phyloP scores from a whole-genome alignment of 2,888 invertebrate genomes.

The Amphipoea lucens region DNA sequence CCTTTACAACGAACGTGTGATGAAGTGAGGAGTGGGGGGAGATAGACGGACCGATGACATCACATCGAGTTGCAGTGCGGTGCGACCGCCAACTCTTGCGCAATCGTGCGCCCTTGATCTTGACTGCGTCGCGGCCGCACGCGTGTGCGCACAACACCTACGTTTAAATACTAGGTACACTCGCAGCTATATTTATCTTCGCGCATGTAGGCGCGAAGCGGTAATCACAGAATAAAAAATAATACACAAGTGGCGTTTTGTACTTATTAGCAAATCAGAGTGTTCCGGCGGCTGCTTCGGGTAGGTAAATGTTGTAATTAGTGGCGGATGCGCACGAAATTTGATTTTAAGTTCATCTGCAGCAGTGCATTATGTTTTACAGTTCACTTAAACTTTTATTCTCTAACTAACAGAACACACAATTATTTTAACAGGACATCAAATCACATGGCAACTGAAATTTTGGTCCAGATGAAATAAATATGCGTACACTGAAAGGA shows the following conservation, averaged over 20 bases:
- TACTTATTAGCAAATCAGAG: constrained; percentile 79
- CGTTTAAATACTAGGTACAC: constrained; percentile 79
- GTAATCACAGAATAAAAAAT: constrained; percentile 81
- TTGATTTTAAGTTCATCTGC: constrained; percentile 59
- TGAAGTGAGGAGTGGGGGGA: constrained; percentile 73
- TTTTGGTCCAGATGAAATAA: constrained; percentile 4
- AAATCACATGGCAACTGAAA: constrained; percentile 11
- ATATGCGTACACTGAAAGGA: constrained; percentile 19
- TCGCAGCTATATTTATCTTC: constrained; percentile 86
- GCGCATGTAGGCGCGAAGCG: constrained; percentile 85
- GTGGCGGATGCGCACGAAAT: constrained; percentile 65
- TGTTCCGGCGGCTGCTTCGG: constrained; percentile 78
- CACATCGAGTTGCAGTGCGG: constrained; percentile 86
- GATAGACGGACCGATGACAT: constrained; percentile 87
- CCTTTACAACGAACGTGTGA: constrained; percentile 79
- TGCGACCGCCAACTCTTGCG: constrained; percentile 89
- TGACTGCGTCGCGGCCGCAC: constrained; percentile 89
- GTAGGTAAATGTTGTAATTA: constrained; percentile 74
- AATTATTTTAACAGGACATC: not conserved
- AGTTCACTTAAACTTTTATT: constrained; percentile 3
- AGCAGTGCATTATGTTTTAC: constrained; percentile 36
- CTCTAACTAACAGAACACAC: constrained; percentile 5
- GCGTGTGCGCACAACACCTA: constrained; percentile 84
- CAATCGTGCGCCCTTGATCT: constrained; percentile 90
- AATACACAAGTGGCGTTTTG: constrained; percentile 77